Base-by-base conservation (phyloP, 2,113 vertebrate genomes). In the Strix uralensis region DNA sequence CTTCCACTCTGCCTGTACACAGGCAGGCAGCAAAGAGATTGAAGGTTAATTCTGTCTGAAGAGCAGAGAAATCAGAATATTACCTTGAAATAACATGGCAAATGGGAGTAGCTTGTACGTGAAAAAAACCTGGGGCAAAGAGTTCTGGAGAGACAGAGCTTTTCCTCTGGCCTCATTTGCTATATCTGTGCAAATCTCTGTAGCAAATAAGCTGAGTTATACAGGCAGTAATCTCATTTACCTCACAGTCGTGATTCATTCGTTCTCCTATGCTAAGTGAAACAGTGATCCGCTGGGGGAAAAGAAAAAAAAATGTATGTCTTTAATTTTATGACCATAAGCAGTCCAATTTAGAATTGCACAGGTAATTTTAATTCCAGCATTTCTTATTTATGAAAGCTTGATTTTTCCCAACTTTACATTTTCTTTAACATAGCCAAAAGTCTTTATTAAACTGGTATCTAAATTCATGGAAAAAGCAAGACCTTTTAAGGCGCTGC, bases 201-300 rank as follows among this genome's bases (percentile, higher is more conserved):
- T 72, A 87, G 70, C 65, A 91, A 94, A 95, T 75, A 81, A 87
- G 61, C 57, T 65, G 65, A 74, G 65, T 88, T 85, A 91, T 25
- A 63, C 34, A 90, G 81, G 70, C 73, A 82, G 65, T 87, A 86
- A 93, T 94, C 89, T 90, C 58, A 51, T 96, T 94, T 95, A 90
- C 90, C 73, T 95, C 87, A 34, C 54, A 49, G 81, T 77, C 38
- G 5, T 89, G 83, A 89, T 85, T 90, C 62, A 36, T 82, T 79
- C 1, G 0, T 92, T 82, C 70, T 84, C 40, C 13, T 10, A 27
- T 59, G 34, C 47, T 55, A 89, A 94, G 34, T 54, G 57, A 61
- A 89, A 65, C 36, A 65, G 52, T 67, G 32, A 27, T 69, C 77
- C 2, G 3, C 59, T 59, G 16, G 30, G 1, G 30, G 20, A 26